Evolutionary conservation across 2,113 vertebrate species (phyloP), one percentile per base, ranked within the genome.

Genomic region (Percopsis transmontana): DNA sequence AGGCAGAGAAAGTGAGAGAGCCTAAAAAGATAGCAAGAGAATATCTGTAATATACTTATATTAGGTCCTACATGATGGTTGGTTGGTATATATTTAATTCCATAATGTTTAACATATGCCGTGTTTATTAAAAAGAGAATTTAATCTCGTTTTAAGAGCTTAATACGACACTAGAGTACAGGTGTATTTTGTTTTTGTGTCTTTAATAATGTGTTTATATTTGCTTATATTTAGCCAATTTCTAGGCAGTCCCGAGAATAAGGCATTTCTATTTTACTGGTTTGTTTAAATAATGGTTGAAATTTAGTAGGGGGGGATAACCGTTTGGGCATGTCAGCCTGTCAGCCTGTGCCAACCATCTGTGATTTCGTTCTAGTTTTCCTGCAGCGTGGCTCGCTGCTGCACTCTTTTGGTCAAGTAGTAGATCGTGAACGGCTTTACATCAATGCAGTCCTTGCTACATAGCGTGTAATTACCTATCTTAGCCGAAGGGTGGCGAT

Each of bases 381-480:
- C 8, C 48, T 21, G 15, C 20, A 24, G 7, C 7, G 13, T 1
- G 56, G 81, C 59, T 69, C 58, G 48, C 70, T 90, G 80, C 82
- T 89, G 85, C 81, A 85, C 84, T 78, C 87, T 81, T 78, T 57
- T 86, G 87, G 81, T 39, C 11, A 44, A 44, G 18, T 13, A 21
- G 5, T 44, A 47, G 12, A 20, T 40, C 38, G 3, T 5, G 33
- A 19, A 10, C 16, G 2, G 48, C 14, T 23, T 14, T 21, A 20
- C 20, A 23, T n/a, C n/a, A n/a, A 4, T 3, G n/a, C 6, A 33
- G 16, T 10, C 50, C 7, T 52, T 8, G 45, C 16, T 18, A 6
- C 16, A 13, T 3, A 1, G 0, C 19, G 45, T 75, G 82, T 59
- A 66, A 50, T 77, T 69, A 66, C 72, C 54, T 16, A 1, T 7